Conservation (phyloP, 2,888 invertebrate genomes). For the Dicyrtoma fusca region DNA sequence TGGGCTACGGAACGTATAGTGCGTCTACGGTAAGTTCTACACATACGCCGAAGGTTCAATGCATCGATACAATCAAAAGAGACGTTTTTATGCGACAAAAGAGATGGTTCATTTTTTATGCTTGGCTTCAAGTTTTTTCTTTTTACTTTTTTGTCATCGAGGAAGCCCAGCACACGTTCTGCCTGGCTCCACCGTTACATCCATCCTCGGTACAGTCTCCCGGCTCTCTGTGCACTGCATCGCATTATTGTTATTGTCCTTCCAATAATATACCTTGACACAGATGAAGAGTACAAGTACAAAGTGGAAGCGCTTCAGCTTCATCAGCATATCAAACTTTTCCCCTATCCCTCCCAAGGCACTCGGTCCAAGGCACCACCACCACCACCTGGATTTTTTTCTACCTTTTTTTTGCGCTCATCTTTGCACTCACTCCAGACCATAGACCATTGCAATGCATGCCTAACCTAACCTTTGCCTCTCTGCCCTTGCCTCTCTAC, state of each 20-base stretch:
- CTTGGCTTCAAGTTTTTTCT: slow-evolving; percentile 41
- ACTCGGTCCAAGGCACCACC: slow-evolving; percentile 15
- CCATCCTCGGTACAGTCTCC: neutral
- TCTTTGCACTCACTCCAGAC: neutral
- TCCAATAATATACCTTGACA: too few species aligned
- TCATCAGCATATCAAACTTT: neutral
- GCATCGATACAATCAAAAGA: slow-evolving; percentile 49
- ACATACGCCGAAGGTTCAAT: slow-evolving; percentile 13
- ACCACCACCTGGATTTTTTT: slow-evolving; percentile 33
- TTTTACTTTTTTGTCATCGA: slow-evolving; percentile 13
- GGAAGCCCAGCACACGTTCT: neutral
- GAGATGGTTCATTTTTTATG: slow-evolving; percentile 49
- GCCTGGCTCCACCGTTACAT: neutral
- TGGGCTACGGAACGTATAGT: neutral
- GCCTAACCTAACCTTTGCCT: neutral
- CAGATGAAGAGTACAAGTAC: too few species aligned
- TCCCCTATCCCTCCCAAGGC: slow-evolving; percentile 11
- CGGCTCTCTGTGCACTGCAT: neutral
- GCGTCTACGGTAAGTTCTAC: neutral
- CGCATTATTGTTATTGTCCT: neutral
- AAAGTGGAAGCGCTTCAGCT: too few species aligned
- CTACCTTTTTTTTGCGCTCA: slow-evolving; percentile 6
- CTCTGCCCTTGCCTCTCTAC: neutral
- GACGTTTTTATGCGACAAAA: slow-evolving; percentile 42
- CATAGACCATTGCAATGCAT: neutral